Evolutionary conservation across 2,113 vertebrate species (phyloP), one percentile per base, ranked within the genome.

Genomic region (Phocoena phocoena): DNA sequence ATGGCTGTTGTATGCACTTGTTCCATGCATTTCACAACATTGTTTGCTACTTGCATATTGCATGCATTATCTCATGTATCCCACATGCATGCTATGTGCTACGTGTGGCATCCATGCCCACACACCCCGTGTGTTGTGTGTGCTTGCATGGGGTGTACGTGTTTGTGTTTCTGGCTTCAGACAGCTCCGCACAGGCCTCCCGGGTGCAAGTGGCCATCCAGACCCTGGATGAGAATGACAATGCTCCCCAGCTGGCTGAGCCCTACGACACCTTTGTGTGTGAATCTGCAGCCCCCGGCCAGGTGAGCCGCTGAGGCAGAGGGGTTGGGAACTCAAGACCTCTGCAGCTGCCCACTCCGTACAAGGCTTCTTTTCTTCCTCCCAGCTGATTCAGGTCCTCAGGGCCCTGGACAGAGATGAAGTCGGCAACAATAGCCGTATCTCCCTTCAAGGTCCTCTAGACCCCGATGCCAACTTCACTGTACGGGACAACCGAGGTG

Each of bases 191-290:
- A 90, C 99, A 99, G 97, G 99, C 99, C 90, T 99, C 99, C 97
- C 99, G 98, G 7, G 99, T 99, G 70, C 98, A 99, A 90, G 99
- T 99, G 87, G 98, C 99, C 82, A 97, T 99, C 96, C 99, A 99
- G 97, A 99, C 99, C 0, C 97, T 99, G 91, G 99, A 99, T 93
- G 97, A 99, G 88, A 99, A 99, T 25, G 99, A 99, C 98, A 99
- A 99, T 11, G 98, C 99, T 6, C 99, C 99, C 0, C 99, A 99
- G 95, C 98, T 99, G 97, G 99, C 99, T 62, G 98, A 99, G 33
- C 98, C 99, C 74, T 99, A 99, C 68, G 99, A 98, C 33, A 99
- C 99, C 1, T 99, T 99, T 65, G 98, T 99, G 97, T 99, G 99
- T 73, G 99, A 99, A 97, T 99, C 99, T 0, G 98, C 99, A 15